A percentile compares a stretch with the other conserved stretches of the same genome.
Evolutionary conservation across 2,797 vertebrate species (phyloP).

Genomic region (Ispidina picta): DNA sequence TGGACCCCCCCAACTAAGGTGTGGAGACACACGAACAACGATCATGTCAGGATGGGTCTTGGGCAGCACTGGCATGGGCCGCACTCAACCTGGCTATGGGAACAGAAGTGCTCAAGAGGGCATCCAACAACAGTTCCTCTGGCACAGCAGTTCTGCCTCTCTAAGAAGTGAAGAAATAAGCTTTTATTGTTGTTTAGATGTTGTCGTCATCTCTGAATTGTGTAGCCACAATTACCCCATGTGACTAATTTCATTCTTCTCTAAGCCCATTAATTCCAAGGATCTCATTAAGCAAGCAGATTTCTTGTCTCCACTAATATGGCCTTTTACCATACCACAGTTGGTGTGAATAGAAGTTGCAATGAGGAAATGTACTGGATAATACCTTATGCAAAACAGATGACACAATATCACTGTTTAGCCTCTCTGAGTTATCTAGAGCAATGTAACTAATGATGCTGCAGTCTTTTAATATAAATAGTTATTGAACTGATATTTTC

Average conservation of each 20-base stretch:
- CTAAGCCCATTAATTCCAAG: not conserved
- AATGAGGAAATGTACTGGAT: slow-evolving; percentile 31
- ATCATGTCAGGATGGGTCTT: not conserved
- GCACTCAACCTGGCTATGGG: not conserved
- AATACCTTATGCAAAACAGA: slow-evolving; percentile 58
- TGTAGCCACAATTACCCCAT: not conserved
- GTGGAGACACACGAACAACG: not conserved
- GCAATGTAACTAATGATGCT: not conserved
- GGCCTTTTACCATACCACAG: slow-evolving; percentile 3
- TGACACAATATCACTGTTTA: slow-evolving; percentile 42
- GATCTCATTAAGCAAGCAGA: slow-evolving; percentile 20
- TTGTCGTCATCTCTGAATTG: not conserved
- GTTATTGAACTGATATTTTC: not conserved
- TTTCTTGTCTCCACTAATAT: not conserved
- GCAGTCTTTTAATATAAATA: slow-evolving; percentile 4
- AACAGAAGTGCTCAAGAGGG: not conserved
- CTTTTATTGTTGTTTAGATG: not conserved
- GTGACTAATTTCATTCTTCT: slow-evolving; percentile 12
- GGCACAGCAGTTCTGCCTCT: not conserved
- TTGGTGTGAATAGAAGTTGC: slow-evolving; percentile 46
- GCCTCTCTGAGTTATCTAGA: slow-evolving; percentile 10
- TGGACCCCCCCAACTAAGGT: fast-evolving
- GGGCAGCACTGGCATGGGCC: fast-evolving
- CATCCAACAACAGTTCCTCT: not conserved
- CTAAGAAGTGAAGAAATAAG: not conserved